Evolutionary conservation across 2,888 invertebrate species (phyloP).

Genomic region (Machimus atricapillus): DNA sequence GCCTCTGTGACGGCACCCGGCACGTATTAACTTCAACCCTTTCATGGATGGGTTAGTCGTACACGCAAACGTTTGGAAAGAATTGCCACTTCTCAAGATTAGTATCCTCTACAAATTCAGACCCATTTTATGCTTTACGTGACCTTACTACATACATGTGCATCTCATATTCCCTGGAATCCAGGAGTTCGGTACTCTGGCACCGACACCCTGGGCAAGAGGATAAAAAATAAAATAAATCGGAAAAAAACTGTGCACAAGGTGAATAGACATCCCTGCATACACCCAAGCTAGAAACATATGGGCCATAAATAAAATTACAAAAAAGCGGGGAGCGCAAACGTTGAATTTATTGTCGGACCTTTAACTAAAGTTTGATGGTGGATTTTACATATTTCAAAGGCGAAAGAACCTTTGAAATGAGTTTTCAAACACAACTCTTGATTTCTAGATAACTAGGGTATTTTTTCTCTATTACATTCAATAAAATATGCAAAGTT

Average conservation of each 20-base stretch:
- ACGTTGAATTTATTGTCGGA: slow-evolving; percentile 46
- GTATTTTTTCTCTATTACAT: neutral
- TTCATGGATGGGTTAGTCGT: slow-evolving; percentile 27
- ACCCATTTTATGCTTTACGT: slow-evolving; percentile 46
- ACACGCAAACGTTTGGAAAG: slow-evolving; percentile 33
- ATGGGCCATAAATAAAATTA: slow-evolving; percentile 47
- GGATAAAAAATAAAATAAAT: slow-evolving; percentile 38
- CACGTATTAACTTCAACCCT: slow-evolving; percentile 32
- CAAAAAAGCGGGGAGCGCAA: slow-evolving; percentile 43
- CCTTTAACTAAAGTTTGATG: slow-evolving; percentile 46
- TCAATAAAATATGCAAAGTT: slow-evolving; percentile 8
- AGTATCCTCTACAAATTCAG: slow-evolving; percentile 41
- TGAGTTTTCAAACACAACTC: slow-evolving; percentile 20
- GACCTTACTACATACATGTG: slow-evolving; percentile 41
- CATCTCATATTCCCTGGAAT: neutral
- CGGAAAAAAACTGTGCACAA: slow-evolving; percentile 29
- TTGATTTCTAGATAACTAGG: slow-evolving; percentile 2
- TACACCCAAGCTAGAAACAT: slow-evolving; percentile 32
- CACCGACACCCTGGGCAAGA: neutral
- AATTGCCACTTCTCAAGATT: slow-evolving; percentile 44
- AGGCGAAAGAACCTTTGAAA: neutral
- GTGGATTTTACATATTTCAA: slow-evolving; percentile 43
- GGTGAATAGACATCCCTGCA: slow-evolving; percentile 31
- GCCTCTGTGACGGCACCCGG: slow-evolving; percentile 18
- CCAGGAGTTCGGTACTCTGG: neutral